These are phyloP conservation scores for Chloroceryle inda DNA, from an alignment of 2,797 vertebrate genomes.

Conservation along the genomic window DNA sequence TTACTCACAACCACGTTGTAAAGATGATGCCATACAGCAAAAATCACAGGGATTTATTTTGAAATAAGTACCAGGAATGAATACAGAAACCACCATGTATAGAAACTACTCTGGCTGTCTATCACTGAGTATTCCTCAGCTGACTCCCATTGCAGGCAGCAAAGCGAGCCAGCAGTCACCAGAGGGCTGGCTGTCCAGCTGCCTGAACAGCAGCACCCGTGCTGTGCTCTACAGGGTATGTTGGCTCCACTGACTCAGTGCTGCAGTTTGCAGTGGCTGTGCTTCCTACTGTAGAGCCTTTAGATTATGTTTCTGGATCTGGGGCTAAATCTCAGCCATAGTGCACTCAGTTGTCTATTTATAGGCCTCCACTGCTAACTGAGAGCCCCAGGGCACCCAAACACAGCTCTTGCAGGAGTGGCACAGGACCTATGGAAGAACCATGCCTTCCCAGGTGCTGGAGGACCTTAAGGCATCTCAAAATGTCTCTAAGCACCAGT, in stretches of 20 bases:
- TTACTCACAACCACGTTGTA: background rate
- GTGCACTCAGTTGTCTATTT: background rate
- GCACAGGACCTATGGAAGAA: background rate
- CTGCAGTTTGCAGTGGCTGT: background rate
- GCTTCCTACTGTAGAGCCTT: background rate
- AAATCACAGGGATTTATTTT: background rate
- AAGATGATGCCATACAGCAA: background rate
- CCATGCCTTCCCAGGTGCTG: background rate
- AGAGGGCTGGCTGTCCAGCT: background rate
- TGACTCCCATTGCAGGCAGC: background rate
- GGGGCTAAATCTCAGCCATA: background rate
- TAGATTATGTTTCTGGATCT: background rate
- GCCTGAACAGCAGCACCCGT: background rate
- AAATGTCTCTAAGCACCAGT: background rate
- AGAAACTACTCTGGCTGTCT: background rate
- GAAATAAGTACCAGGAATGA: background rate
- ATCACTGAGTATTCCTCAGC: background rate
- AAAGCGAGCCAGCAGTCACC: background rate
- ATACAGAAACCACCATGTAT: background rate
- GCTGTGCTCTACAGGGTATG: fast-evolving
- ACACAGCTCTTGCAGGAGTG: background rate
- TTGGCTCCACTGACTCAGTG: background rate
- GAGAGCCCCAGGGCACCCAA: background rate
- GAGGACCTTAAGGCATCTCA: background rate
- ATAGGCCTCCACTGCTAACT: background rate